Evolutionary conservation across 2,113 vertebrate genomes (phyloP).

Genomic region (Rissa tridactyla): DNA sequence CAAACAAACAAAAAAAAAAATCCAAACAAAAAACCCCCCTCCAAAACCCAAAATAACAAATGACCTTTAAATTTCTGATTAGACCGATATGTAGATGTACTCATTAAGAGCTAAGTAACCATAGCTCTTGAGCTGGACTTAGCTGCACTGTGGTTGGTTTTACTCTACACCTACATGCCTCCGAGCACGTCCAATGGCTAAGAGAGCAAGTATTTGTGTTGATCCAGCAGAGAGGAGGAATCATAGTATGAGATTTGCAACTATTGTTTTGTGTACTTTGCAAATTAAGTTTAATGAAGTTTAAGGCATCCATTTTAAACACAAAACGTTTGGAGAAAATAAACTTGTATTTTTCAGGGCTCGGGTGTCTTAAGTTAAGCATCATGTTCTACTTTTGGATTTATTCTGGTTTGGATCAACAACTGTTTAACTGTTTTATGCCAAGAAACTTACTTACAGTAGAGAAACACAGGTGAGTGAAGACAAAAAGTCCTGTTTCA

Average conservation of each 20-base stretch:
- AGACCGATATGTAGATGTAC: too few species aligned
- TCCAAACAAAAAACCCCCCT: too few species aligned
- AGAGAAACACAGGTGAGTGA: neutral
- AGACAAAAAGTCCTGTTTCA: neutral
- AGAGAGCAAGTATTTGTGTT: fast-evolving
- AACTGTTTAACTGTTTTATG: neutral
- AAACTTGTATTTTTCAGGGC: neutral
- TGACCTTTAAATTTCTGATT: neutral
- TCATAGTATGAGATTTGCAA: neutral
- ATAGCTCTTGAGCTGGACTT: neutral
- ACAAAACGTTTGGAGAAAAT: neutral
- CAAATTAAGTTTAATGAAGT: neutral
- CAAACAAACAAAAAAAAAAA: too few species aligned
- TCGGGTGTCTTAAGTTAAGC: neutral
- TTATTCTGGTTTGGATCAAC: neutral
- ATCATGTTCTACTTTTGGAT: neutral
- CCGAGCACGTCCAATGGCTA: neutral
- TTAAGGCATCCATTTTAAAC: neutral
- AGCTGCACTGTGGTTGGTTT: neutral
- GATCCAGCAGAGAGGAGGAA: neutral
- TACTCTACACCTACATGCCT: neutral
- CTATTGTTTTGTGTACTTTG: neutral
- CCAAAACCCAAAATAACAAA: neutral
- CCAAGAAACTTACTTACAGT: neutral
- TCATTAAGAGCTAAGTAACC: neutral